Conservation (phyloP, 2,888 invertebrate genomes). For the Sabellastarte sp. region DNA sequence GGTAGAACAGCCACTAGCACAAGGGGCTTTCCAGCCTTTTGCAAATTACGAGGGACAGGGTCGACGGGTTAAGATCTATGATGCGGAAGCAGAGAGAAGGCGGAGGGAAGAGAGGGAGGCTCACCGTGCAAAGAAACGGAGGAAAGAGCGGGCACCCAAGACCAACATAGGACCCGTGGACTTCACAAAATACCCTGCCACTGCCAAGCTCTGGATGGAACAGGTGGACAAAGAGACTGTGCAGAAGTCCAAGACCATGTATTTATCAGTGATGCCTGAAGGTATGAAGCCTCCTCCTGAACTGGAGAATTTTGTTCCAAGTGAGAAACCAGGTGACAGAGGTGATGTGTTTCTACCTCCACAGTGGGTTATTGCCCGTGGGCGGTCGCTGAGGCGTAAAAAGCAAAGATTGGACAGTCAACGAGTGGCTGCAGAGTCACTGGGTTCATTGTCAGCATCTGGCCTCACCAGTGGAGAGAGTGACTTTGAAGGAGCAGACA, state of each 20-base stretch:
- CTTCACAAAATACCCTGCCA: slow-evolving; percentile 28
- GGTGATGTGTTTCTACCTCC: slow-evolving; percentile 20
- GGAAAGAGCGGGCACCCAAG: background rate
- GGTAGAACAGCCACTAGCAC: background rate
- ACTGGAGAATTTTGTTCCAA: background rate
- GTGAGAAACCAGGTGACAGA: background rate
- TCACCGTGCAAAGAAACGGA: slow-evolving; percentile 6
- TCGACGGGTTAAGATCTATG: slow-evolving; percentile 8
- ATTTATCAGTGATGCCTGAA: slow-evolving; percentile 25
- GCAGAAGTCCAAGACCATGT: slow-evolving; percentile 33
- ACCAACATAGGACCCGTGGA: slow-evolving; percentile 30
- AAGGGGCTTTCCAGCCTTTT: slow-evolving; percentile 4
- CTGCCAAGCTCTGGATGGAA: slow-evolving; percentile 35
- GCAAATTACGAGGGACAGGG: background rate
- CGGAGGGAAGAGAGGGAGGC: slow-evolving; percentile 1
- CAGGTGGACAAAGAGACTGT: slow-evolving; percentile 32
- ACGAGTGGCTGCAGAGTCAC: background rate
- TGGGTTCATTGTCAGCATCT: background rate
- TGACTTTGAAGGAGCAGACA: slow-evolving; percentile 8
- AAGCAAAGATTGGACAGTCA: slow-evolving; percentile 1
- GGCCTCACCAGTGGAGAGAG: slow-evolving; percentile 7
- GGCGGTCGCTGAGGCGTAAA: slow-evolving; percentile 17
- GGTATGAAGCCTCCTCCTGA: slow-evolving; percentile 18
- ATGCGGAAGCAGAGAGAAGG: background rate
- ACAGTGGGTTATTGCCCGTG: slow-evolving; percentile 34